A percentile compares a stretch with the other conserved stretches of the same genome.
phyloP scores from a whole-genome alignment of 2,888 invertebrate genomes.

The Campoletis raptor region DNA sequence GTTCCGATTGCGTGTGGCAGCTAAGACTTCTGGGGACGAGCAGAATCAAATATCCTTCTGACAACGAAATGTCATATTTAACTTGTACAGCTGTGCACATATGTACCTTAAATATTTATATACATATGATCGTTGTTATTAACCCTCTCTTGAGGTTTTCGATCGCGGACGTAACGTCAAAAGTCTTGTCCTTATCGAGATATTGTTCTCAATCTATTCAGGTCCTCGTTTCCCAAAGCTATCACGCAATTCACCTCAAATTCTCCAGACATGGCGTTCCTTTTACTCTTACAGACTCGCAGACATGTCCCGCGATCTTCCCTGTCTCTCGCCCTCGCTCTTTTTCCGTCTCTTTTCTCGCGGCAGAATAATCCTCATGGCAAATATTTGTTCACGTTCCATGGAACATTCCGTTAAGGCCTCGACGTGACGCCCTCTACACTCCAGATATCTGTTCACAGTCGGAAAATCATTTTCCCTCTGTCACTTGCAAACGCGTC shows the following conservation, averaged over 20 bases:
- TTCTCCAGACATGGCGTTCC: constrained; percentile 13
- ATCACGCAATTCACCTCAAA: constrained; percentile 35
- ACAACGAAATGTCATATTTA: constrained; percentile 33
- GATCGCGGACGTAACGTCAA: constrained; percentile 50
- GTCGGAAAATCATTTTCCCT: constrained; percentile 57
- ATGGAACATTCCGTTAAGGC: constrained; percentile 42
- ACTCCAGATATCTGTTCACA: constrained; percentile 30
- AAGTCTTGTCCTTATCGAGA: constrained; percentile 46
- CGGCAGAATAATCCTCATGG: constrained; percentile 57
- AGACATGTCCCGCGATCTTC: constrained; percentile 2
- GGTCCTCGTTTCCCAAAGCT: neutral
- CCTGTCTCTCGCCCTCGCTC: neutral
- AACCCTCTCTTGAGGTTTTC: constrained; percentile 20
- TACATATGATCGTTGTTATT: constrained; percentile 12
- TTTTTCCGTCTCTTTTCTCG: constrained; percentile 11
- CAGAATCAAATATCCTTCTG: constrained; percentile 41
- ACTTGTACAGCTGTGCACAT: neutral
- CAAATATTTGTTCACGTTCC: constrained; percentile 67
- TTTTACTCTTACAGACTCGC: constrained; percentile 9
- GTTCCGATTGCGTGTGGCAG: neutral
- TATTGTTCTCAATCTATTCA: constrained; percentile 35
- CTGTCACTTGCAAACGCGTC: constrained; percentile 22
- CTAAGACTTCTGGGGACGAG: neutral
- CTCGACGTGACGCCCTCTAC: constrained; percentile 5
- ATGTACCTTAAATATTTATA: neutral